phyloP scores from a whole-genome alignment of 2,888 invertebrate genomes.

The Andrena bicolor region DNA sequence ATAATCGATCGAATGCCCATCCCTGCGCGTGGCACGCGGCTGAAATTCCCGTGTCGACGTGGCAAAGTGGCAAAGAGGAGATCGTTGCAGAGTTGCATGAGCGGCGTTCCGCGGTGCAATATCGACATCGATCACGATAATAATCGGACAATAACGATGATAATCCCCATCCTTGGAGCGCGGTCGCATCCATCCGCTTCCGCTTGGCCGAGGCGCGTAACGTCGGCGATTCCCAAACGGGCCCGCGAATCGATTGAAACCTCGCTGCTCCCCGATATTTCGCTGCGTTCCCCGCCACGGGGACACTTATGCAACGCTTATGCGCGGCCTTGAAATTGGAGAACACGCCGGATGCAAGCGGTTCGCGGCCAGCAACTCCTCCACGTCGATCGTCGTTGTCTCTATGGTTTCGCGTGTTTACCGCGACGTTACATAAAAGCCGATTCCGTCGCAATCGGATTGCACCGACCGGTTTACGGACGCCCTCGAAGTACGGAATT shows the following conservation, averaged over 20 bases:
- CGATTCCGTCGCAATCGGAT: slow-evolving; percentile 54
- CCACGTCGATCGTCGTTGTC: slow-evolving; percentile 23
- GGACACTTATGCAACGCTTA: slow-evolving; percentile 39
- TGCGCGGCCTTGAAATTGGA: slow-evolving; percentile 52
- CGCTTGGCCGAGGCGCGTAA: neutral
- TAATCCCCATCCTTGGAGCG: neutral
- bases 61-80: too few species aligned
- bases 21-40: too few species aligned
- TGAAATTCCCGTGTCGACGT: too few species aligned
- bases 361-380: slow-evolving; percentile 15
- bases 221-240: slow-evolving; percentile 11
- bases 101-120: neutral
- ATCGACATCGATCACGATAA: slow-evolving; percentile 4
- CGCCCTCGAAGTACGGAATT: slow-evolving; percentile 11
- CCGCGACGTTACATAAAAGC: slow-evolving; percentile 53
- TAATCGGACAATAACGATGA: neutral
- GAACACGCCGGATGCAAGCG: slow-evolving; percentile 28
- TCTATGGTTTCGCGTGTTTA: slow-evolving; percentile 55
- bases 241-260: slow-evolving; percentile 5
- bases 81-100: too few species aligned
- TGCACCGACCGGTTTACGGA: slow-evolving; percentile 16
- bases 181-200: slow-evolving; percentile 18
- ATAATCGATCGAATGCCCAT: too few species aligned
- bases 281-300: slow-evolving; percentile 18
- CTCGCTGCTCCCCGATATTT: slow-evolving; percentile 23